Percentiles rank a stretch among this genome's conserved stretches.
Evolutionary conservation across 2,113 vertebrate genomes (phyloP).

Genomic region (Spermophilus dauricus): DNA sequence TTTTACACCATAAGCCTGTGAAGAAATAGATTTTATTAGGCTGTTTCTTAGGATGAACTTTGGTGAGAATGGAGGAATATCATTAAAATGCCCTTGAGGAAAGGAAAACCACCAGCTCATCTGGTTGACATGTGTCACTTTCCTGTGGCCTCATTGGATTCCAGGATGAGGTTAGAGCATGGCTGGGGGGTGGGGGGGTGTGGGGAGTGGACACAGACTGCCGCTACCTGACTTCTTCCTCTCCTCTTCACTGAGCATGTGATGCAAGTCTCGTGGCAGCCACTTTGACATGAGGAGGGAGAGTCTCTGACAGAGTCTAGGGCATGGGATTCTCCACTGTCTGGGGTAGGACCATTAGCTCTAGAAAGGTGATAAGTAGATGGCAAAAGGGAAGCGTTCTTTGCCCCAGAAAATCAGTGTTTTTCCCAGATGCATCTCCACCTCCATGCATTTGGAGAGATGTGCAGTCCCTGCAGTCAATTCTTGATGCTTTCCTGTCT

Average conservation of each 20-base stretch:
- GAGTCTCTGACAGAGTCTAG: neutral
- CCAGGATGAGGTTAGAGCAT: too few species aligned
- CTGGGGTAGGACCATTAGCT: neutral
- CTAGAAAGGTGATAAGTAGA: neutral
- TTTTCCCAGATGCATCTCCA: too few species aligned
- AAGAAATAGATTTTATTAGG: neutral
- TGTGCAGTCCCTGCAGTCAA: neutral
- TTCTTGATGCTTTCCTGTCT: neutral
- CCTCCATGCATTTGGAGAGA: neutral
- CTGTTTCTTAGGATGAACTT: conserved; percentile 18
- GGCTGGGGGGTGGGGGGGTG: neutral
- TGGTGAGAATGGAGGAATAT: neutral
- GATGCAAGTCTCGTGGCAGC: neutral
- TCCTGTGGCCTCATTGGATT: neutral
- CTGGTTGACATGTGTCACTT: neutral
- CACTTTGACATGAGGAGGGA: too few species aligned
- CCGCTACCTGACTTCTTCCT: too few species aligned
- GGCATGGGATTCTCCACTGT: neutral
- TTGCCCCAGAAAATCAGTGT: neutral
- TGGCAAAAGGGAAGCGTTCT: neutral
- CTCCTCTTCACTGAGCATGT: neutral
- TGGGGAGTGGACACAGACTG: neutral
- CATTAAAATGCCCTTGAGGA: neutral
- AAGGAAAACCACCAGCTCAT: neutral
- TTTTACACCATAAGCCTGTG: neutral